Evolutionary conservation across 2,888 invertebrate genomes (phyloP), one percentile per base, ranked within the genome.

Genomic region (Spisula solida): DNA sequence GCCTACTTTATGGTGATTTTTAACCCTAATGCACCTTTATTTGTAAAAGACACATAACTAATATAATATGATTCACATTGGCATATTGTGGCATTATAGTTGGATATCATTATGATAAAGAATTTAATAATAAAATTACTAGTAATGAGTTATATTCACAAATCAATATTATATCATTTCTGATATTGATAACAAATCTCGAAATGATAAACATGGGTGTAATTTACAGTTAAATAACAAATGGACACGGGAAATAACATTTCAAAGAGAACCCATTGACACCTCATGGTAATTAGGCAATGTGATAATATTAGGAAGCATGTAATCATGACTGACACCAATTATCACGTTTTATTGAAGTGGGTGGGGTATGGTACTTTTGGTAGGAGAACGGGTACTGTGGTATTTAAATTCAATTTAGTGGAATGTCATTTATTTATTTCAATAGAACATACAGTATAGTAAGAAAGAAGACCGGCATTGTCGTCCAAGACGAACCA

Each of bases 401-500:
- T 25, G 60, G n/a, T 25, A 66, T 25, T 66, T 25, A 66, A 25
- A 1, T 66, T 25, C 25, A 66, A 25, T 8, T 66, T n/a, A 66
- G n/a, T 8, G 0, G n/a, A 8, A 25, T 5, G 0, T 10, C 25
- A 25, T 66, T 66, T 25, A 66, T 66, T 25, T 25, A 66, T 66
- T 66, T 25, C 4, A 66, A 66, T 20, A 55, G 29, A 60, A 82
- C 98, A 98, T 97, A 99, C 99, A 97, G 99, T 99, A 96, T 99
- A 99, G 97, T 99, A 99, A 12, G 99, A 99, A 89, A 99, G 97
- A 91, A 99, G 97, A 85, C 99, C 99, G 94, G 99, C 98, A 97
- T 98, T 99, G 97, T 99, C 99, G 97, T 99, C 99, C 95, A 99
- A 97, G 95, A 99, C 99, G 97, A 99, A 99, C 99, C 99, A 99